These are phyloP conservation scores for Chymomyza caudatula DNA, from an alignment of 2,888 invertebrate species.

Conservation along the genomic window DNA sequence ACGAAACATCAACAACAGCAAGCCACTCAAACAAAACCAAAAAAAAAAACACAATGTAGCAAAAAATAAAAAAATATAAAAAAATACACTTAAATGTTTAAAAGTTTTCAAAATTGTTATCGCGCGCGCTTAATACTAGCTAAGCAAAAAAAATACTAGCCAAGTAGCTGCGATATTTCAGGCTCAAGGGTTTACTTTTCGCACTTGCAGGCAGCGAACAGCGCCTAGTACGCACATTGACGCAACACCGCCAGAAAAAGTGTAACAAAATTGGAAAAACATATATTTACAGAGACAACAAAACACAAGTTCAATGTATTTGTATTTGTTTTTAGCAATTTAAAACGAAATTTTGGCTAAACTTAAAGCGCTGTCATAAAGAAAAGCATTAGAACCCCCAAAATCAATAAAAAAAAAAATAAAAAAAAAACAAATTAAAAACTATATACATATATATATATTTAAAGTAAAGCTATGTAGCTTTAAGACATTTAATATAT, in stretches of 20 bases:
- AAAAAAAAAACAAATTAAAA: constrained; percentile 13
- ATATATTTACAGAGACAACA: constrained; percentile 7
- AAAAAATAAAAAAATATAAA: constrained; percentile 21
- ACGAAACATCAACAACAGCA: neutral
- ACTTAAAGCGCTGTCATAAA: neutral
- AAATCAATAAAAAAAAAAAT: constrained; percentile 15
- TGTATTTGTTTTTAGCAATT: constrained; percentile 41
- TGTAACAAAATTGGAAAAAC: constrained; percentile 18
- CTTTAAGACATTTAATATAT: constrained; percentile 49
- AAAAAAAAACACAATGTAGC: constrained; percentile 30
- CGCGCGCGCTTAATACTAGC: neutral
- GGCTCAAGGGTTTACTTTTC: neutral
- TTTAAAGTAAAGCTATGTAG: constrained; percentile 45
- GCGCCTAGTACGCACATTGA: neutral
- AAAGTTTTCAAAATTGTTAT: neutral
- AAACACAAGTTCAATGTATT: constrained; percentile 38
- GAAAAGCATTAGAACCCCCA: constrained; percentile 29
- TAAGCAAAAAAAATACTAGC: neutral
- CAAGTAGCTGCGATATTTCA: constrained; percentile 2
- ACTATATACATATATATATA: constrained; percentile 18
- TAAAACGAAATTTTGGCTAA: constrained; percentile 25
- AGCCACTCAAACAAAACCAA: constrained; percentile 41
- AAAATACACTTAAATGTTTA: neutral
- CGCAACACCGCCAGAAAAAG: neutral
- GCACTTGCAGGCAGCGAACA: neutral